Percentiles rank a stretch among this genome's conserved stretches.
These are phyloP conservation scores for Caenorhabditis parvicauda DNA, from an alignment of 2,888 invertebrate species.

Conservation along the genomic window DNA sequence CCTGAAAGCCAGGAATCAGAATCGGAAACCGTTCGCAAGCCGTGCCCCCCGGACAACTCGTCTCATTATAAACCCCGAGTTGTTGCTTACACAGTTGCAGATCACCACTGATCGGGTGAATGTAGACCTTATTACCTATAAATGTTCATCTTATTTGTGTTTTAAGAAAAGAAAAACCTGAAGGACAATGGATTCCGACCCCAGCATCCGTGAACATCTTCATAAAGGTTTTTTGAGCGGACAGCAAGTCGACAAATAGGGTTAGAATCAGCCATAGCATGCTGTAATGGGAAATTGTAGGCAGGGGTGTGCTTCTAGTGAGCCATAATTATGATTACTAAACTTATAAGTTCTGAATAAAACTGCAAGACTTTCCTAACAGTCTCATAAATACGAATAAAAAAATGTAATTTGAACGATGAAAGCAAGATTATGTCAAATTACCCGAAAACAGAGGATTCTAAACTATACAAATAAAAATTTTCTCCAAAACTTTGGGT, in stretches of 20 bases:
- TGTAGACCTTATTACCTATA: slow-evolving; percentile 42
- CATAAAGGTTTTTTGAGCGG: slow-evolving; percentile 27
- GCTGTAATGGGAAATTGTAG: too few species aligned
- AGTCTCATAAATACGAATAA: too few species aligned
- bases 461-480: too few species aligned
- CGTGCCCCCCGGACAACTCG: slow-evolving; percentile 49
- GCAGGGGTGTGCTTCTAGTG: too few species aligned
- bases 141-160: neutral
- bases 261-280: too few species aligned
- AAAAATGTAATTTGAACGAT: too few species aligned
- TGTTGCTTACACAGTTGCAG: slow-evolving; percentile 48
- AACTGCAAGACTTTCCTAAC: too few species aligned
- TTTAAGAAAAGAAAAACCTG: slow-evolving; percentile 13
- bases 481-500: too few species aligned
- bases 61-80: slow-evolving; percentile 47
- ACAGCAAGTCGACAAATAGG: neutral
- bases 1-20: slow-evolving; percentile 48
- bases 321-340: too few species aligned
- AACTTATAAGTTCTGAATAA: too few species aligned
- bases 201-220: slow-evolving; percentile 42
- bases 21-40: slow-evolving; percentile 51
- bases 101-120: slow-evolving; percentile 47
- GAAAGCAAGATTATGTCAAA: too few species aligned
- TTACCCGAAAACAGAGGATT: too few species aligned
- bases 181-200: slow-evolving; percentile 43